Evolutionary conservation across 92 coral and sea anemone genomes (phyloP).

Genomic region (Bergia puertoricense): DNA sequence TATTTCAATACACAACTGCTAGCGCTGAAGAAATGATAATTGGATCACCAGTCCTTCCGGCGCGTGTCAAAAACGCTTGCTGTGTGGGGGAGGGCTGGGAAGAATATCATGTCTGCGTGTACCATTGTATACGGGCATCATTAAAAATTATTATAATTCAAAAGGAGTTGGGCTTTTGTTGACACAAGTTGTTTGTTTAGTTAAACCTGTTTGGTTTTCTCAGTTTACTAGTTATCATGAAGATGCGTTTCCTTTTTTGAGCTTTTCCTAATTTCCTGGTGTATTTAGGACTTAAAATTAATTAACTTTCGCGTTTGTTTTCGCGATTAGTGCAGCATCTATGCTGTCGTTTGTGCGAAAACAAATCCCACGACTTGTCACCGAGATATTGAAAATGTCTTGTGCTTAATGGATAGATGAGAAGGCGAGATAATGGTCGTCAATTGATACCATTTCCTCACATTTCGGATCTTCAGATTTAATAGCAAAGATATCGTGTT

Average conservation of each 20-base stretch:
- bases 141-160: slow-evolving; percentile 16
- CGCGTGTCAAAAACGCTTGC: neutral
- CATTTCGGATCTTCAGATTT: slow-evolving; percentile 26
- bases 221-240: slow-evolving; percentile 35
- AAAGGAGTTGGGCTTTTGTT: slow-evolving; percentile 31
- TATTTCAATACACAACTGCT: neutral
- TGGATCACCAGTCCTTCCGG: neutral
- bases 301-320: slow-evolving; percentile 29
- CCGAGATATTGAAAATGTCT: slow-evolving; percentile 35
- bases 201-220: slow-evolving; percentile 18
- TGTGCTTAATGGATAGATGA: slow-evolving; percentile 33
- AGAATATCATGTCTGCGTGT: neutral
- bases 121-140: neutral
- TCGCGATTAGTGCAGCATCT: neutral
- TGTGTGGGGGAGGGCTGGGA: neutral
- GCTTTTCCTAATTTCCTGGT: slow-evolving; percentile 20
- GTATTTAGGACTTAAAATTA: neutral
- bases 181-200: slow-evolving; percentile 40
- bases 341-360: neutral
- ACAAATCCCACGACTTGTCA: slow-evolving; percentile 38
- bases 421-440: slow-evolving; percentile 27
- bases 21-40: neutral
- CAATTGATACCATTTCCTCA: slow-evolving; percentile 29
- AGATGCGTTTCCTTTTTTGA: slow-evolving; percentile 1
- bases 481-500: slow-evolving; percentile 44